Evolutionary conservation across 2,888 invertebrate genomes (phyloP).

Genomic region (Thymelicus sylvestris): DNA sequence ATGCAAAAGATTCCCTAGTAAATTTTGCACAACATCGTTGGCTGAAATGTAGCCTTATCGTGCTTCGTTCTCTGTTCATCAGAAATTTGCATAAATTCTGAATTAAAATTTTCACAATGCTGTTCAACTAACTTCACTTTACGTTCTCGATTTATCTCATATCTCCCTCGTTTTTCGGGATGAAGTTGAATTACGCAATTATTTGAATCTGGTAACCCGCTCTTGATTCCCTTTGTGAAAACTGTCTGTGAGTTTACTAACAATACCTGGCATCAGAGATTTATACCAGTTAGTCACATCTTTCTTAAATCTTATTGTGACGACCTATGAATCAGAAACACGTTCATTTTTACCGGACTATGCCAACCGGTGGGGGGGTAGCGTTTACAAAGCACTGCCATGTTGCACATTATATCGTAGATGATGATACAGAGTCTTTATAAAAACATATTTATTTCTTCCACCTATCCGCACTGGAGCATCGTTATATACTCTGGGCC

Average conservation of each 20-base stretch:
- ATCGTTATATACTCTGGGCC: no score
- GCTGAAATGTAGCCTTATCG: slow-evolving; percentile 39
- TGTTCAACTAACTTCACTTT: slow-evolving; percentile 20
- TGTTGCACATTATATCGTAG: no score
- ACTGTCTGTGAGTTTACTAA: neutral
- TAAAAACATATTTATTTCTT: no score
- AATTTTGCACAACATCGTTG: slow-evolving; percentile 12
- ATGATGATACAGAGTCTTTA: no score
- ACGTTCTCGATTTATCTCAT: slow-evolving; percentile 20
- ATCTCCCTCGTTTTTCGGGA: slow-evolving; percentile 1
- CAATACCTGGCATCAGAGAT: neutral
- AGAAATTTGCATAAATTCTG: slow-evolving; percentile 63
- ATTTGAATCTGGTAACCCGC: neutral
- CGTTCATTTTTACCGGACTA: no score
- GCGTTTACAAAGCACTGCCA: no score
- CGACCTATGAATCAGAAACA: no score
- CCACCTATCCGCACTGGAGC: no score
- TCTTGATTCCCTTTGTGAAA: neutral
- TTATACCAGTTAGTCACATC: no score
- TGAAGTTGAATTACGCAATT: slow-evolving; percentile 1
- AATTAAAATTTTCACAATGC: slow-evolving; percentile 58
- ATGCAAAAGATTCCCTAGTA: slow-evolving; percentile 6
- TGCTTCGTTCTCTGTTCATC: slow-evolving; percentile 43
- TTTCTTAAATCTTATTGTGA: no score
- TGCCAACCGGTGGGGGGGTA: no score